Evolutionary conservation across 92 coral and sea anemone genomes (phyloP).

Genomic region (Chrysogorgia sp.): DNA sequence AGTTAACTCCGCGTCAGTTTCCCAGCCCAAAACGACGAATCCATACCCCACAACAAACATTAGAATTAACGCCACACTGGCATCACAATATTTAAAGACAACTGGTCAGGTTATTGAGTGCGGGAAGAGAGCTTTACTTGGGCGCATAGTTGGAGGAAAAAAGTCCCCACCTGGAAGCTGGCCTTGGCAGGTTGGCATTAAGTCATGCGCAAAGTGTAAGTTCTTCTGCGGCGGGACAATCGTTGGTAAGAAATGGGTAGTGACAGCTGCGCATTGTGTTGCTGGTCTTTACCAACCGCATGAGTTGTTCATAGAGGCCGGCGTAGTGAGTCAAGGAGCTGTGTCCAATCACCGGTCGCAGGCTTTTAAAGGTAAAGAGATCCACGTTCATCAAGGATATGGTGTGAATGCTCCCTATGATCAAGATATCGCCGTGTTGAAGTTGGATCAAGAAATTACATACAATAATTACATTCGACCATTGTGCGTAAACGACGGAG

Average conservation of each 20-base stretch:
- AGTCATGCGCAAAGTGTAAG: slow-evolving; percentile 21
- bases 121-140: slow-evolving; percentile 12
- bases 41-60: background rate
- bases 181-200: slow-evolving; percentile 41
- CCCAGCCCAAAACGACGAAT: background rate
- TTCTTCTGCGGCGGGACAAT: slow-evolving; percentile 34
- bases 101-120: slow-evolving; percentile 1
- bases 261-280: slow-evolving; percentile 34
- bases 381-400: slow-evolving; percentile 11
- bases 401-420: slow-evolving; percentile 13
- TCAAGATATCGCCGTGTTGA: slow-evolving; percentile 18
- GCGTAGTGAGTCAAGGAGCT: slow-evolving; percentile 8
- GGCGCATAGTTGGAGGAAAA: slow-evolving; percentile 13
- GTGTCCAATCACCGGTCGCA: background rate
- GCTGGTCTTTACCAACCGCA: background rate
- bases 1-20: background rate
- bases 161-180: slow-evolving; percentile 20
- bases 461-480: slow-evolving; percentile 20
- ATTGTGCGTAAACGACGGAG: slow-evolving; percentile 6
- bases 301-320: slow-evolving; percentile 27
- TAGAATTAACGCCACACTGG: background rate
- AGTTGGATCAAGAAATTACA: background rate
- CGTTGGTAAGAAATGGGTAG: slow-evolving; percentile 17
- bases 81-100: background rate
- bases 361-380: slow-evolving; percentile 16